Evolutionary conservation across 1,140 invertebrate species (phyloP).

Genomic region (Portunus trituberculatus): DNA sequence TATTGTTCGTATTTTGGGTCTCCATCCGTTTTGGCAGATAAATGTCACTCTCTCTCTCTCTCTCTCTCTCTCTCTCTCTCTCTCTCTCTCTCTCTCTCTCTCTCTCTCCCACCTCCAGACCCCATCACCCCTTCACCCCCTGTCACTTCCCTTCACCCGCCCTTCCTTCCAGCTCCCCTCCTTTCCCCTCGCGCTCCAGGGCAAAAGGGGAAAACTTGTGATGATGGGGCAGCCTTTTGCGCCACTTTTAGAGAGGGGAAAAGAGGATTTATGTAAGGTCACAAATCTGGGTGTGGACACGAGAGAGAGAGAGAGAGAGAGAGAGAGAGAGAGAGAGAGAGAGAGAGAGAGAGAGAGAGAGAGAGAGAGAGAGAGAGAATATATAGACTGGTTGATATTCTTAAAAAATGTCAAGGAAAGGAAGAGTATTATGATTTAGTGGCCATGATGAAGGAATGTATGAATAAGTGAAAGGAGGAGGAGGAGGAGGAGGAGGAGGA

Average conservation of each 20-base stretch:
- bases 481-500: background rate
- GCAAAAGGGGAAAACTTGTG: background rate
- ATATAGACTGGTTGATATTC: background rate
- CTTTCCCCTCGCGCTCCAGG: background rate
- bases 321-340: conserved; percentile 21
- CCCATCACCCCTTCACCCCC: background rate
- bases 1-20: no score
- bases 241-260: background rate
- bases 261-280: background rate
- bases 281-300: conserved; percentile 17
- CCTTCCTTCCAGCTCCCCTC: background rate
- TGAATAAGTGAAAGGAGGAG: background rate
- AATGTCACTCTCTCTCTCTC: background rate
- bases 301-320: conserved; percentile 20
- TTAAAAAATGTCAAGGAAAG: background rate
- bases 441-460: background rate
- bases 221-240: background rate
- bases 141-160: background rate
- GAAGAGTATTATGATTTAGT: background rate
- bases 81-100: background rate
- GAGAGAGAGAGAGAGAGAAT: background rate
- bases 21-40: no score
- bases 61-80: no score
- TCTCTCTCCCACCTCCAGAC: background rate
- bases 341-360: conserved; percentile 33